Evolutionary conservation across 2,113 vertebrate genomes (phyloP), one percentile per base, ranked within the genome.

Genomic region (Blennius ocellaris): DNA sequence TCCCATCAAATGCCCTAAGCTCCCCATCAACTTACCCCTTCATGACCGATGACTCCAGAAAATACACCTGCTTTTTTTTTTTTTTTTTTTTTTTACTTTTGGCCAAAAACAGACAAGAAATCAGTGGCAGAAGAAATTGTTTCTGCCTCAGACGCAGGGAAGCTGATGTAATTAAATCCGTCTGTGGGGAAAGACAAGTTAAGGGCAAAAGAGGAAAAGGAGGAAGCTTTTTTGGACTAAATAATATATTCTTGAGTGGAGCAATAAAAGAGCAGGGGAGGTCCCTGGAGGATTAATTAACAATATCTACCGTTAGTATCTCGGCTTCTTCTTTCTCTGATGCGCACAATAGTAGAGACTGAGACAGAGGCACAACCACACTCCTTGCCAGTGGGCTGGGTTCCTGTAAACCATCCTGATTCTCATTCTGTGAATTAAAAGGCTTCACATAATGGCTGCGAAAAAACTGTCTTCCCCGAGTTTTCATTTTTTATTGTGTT

Each of bases 201-300:
- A 59, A 52, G 39, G 44, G 63, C 12, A 56, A 43, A 7, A 58
- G 15, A 58, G 51, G 44, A 48, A 45, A 62, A 11, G 21, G 7
- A 49, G 0, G 61, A 17, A 38, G 4, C 7, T n/a, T n/a, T 44
- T 76, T 81, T 66, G 37, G 50, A 73, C 49, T 54, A 61, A 82
- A 82, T 81, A 75, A 85, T 60, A 65, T 41, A 79, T 84, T 76
- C 64, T 55, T 41, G 36, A 67, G 54, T 56, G 16, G 66, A 75
- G 66, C 74, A 89, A 85, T 55, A 73, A 82, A 88, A 78, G 73
- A 73, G 60, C 36, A 78, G 39, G 38, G 47, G 52, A 81, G 72
- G 63, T 90, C 89, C 75, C 82, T 8, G 50, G 85, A 83, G 90
- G 76, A 73, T 57, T 81, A 90, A 91, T 92, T 92, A 93, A 88